These are phyloP conservation scores for Chrysolina americana DNA, from an alignment of 2,888 invertebrate genomes.

Conservation along the genomic window DNA sequence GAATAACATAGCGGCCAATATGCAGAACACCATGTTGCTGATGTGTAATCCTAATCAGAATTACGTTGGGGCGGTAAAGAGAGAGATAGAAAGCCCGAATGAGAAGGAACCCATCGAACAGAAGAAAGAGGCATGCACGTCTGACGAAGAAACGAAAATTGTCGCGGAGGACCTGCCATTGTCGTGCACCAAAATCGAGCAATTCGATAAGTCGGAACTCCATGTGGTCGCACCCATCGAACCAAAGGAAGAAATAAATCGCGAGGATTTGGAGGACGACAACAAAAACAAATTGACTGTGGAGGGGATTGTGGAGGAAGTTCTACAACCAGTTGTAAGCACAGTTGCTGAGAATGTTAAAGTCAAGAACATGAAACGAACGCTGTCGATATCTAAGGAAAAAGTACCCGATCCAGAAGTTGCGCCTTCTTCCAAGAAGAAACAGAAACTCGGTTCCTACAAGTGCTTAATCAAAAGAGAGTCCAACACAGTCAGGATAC, in stretches of 20 bases:
- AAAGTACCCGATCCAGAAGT: slow-evolving; percentile 53
- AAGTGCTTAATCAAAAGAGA: slow-evolving; percentile 70
- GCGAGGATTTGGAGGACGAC: slow-evolving; percentile 20
- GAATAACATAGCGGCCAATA: slow-evolving; percentile 68
- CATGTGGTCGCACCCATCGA: slow-evolving; percentile 21
- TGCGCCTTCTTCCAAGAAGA: slow-evolving; percentile 55
- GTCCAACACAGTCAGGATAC: slow-evolving; percentile 67
- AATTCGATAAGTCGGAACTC: slow-evolving; percentile 35
- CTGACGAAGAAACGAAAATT: slow-evolving; percentile 49
- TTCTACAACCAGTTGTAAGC: slow-evolving; percentile 62
- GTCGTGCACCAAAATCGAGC: slow-evolving; percentile 40
- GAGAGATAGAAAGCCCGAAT: slow-evolving; percentile 69
- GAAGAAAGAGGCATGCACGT: slow-evolving; percentile 54
- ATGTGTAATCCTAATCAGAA: slow-evolving; percentile 67
- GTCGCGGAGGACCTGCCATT: slow-evolving; percentile 35
- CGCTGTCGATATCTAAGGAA: slow-evolving; percentile 66
- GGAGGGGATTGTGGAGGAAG: slow-evolving; percentile 44
- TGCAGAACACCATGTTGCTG: slow-evolving; percentile 71
- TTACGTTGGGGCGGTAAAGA: slow-evolving; percentile 62
- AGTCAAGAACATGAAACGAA: slow-evolving; percentile 71
- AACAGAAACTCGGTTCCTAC: slow-evolving; percentile 65
- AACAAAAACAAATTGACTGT: slow-evolving; percentile 11
- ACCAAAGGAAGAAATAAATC: slow-evolving; percentile 45
- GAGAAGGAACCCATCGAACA: slow-evolving; percentile 60
- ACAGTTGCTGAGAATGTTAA: slow-evolving; percentile 69